These are phyloP conservation scores for Chouioia cunea DNA, from an alignment of 2,888 invertebrate species.

Conservation along the genomic window DNA sequence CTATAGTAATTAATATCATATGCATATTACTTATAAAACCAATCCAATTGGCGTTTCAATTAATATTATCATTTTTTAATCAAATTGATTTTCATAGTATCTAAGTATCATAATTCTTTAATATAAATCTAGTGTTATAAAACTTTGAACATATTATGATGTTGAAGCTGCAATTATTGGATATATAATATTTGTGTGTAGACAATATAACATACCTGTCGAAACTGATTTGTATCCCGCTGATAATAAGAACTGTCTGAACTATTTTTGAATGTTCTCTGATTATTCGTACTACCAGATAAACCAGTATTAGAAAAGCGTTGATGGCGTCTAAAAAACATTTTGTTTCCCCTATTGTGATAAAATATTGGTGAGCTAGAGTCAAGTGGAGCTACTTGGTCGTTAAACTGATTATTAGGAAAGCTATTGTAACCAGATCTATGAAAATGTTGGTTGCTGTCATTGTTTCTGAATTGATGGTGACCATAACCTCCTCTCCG, in stretches of 20 bases:
- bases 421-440: neutral
- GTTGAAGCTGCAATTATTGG: neutral
- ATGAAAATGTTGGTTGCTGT: slow-evolving; percentile 11
- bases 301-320: slow-evolving; percentile 5
- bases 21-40: no score
- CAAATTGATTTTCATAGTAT: neutral
- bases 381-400: slow-evolving; percentile 24
- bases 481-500: slow-evolving; percentile 28
- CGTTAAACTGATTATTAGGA: neutral
- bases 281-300: slow-evolving; percentile 19
- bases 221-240: neutral
- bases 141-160: neutral
- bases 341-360: neutral
- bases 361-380: slow-evolving; percentile 24
- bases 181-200: no score
- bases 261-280: slow-evolving; percentile 20
- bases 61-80: no score
- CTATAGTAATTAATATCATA: no score
- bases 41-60: no score
- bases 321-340: slow-evolving; percentile 6
- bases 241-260: slow-evolving; percentile 6
- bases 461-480: slow-evolving; percentile 3
- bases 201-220: slow-evolving; percentile 13
- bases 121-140: neutral
- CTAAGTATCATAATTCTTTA: neutral